phyloP scores from a whole-genome alignment of 1,140 invertebrate species.

The Latrodectus geometricus region DNA sequence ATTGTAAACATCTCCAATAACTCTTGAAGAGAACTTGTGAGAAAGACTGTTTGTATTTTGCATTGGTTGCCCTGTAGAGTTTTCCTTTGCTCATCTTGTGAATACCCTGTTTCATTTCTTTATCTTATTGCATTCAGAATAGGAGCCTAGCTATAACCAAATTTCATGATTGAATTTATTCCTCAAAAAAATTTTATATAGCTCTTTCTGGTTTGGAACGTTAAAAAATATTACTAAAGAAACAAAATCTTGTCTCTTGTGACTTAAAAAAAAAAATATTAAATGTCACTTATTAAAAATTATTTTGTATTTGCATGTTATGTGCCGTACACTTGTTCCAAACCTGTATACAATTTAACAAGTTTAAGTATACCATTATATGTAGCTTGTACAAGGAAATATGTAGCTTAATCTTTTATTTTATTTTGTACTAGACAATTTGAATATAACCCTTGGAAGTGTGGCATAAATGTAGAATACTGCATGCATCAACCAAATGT shows the following conservation, averaged over 20 bases:
- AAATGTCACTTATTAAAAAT: background rate
- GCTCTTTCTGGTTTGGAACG: constrained; percentile 39
- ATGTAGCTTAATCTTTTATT: constrained; percentile 46
- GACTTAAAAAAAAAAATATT: background rate
- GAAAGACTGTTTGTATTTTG: constrained; percentile 60
- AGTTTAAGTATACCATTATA: background rate
- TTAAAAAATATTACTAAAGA: background rate
- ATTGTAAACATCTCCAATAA: constrained; percentile 53
- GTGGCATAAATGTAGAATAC: constrained; percentile 49
- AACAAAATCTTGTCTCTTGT: too few species aligned
- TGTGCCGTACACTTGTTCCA: too few species aligned
- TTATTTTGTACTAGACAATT: constrained; percentile 55
- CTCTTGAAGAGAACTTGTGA: constrained; percentile 49
- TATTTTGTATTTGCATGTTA: background rate
- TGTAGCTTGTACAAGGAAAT: constrained; percentile 56
- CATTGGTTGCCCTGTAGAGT: constrained; percentile 62
- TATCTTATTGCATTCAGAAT: constrained; percentile 37
- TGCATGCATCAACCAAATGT: constrained; percentile 50
- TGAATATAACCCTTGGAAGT: constrained; percentile 27
- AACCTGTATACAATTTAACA: too few species aligned
- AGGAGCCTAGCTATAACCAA: constrained; percentile 57
- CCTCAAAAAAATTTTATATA: constrained; percentile 3
- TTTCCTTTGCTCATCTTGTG: constrained; percentile 62
- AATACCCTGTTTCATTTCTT: constrained; percentile 58
- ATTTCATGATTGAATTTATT: constrained; percentile 33